Percentiles rank a stretch among this genome's conserved stretches.
These are phyloP conservation scores for Agapornis canus DNA, from an alignment of 2,797 vertebrate genomes.

Conservation along the genomic window DNA sequence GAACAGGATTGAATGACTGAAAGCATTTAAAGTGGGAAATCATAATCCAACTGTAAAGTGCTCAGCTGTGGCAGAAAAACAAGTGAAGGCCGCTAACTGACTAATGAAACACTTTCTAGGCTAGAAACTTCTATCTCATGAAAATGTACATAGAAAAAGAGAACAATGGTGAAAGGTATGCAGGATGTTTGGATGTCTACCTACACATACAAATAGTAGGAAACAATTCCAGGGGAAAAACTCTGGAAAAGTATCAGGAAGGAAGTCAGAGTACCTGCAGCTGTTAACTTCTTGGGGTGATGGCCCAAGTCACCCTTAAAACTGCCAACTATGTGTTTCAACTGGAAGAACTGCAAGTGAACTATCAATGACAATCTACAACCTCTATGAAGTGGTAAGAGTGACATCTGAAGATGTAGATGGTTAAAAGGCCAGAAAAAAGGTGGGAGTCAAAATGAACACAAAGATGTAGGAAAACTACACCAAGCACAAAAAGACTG, in stretches of 20 bases:
- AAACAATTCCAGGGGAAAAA: not conserved
- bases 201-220: not conserved
- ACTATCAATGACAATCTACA: not conserved
- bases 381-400: not conserved
- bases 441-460: not conserved
- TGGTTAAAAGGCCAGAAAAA: not conserved
- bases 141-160: not conserved
- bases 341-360: not conserved
- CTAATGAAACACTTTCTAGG: not conserved
- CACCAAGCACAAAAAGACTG: not conserved
- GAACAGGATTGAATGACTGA: not conserved
- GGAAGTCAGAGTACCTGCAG: not conserved
- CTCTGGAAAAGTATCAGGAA: not conserved
- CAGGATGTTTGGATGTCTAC: not conserved
- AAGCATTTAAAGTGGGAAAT: not conserved
- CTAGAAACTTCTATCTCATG: not conserved
- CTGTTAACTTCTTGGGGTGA: not conserved
- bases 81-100: not conserved
- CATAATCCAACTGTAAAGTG: not conserved
- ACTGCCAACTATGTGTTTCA: not conserved
- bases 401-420: not conserved
- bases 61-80: not conserved
- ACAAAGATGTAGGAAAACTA: not conserved
- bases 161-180: not conserved
- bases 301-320: not conserved